Evolutionary conservation across 2,113 vertebrate genomes (phyloP), one percentile per base, ranked within the genome.

Genomic region (Oreotrochilus melanogaster): DNA sequence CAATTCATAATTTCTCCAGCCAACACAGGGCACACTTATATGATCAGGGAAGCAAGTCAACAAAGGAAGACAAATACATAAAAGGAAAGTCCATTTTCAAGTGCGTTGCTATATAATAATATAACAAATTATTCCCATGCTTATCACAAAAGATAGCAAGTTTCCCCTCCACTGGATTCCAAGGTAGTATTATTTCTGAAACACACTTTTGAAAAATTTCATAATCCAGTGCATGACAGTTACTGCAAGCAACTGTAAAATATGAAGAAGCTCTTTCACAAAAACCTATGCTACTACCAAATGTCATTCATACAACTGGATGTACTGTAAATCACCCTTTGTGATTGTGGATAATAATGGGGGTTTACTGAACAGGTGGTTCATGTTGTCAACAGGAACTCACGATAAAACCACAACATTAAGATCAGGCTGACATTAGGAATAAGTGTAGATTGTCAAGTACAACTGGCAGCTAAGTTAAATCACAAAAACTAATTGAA

Each of bases 161-260:
- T 16, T 14, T 16, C 14, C 85, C 87, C 43, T 58, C 47, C 47
- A 31, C 50, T 66, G 75, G 27, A 90, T 70, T 61, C 24, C 53
- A 78, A 8, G 9, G 10, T 27, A 87, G 45, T 47, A 50, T 37
- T 72, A 85, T 76, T 91, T 89, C 37, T 71, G 71, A 88, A 92
- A 84, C 22, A 31, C 10, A 19, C 23, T 83, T 92, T 27, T 56
- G 75, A 42, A 86, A 67, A 91, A 86, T 84, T 21, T 76, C 60
- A 56, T 39, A 33, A 85, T 70, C 62, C 57, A 28, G 19, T 50
- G 28, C 13, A 83, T 37, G 71, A 58, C 28, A 95, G 83, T 48
- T 47, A 91, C 51, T 83, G 86, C 25, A 83, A 88, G 39, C 69
- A 74, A 76, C 31, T 54, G 39, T 60, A 92, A 88, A 93, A 90